These are phyloP conservation scores for Petrolisthes cinctipes DNA, from an alignment of 2,888 invertebrate species.

Conservation along the genomic window DNA sequence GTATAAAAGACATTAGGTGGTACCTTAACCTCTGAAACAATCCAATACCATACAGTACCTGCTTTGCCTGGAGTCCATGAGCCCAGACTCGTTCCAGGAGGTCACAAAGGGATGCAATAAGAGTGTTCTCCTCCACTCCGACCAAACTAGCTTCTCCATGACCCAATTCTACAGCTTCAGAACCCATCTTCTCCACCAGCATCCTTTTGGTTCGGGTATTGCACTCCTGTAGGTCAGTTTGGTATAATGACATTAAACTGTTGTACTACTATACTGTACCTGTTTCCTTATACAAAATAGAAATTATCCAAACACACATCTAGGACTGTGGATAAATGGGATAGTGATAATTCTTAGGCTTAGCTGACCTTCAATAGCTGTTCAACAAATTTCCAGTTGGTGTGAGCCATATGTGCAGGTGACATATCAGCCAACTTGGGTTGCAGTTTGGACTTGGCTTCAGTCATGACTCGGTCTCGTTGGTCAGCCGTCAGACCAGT, in stretches of 20 bases:
- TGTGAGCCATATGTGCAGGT: constrained; percentile 92
- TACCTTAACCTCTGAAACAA: too few relatives aligned
- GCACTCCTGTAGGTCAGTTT: constrained; percentile 77
- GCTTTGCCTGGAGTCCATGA: constrained; percentile 94
- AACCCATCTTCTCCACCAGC: constrained; percentile 98
- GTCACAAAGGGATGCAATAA: constrained; percentile 98
- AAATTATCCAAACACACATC: background rate
- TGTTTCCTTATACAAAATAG: background rate
- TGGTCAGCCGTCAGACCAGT: constrained; percentile 61
- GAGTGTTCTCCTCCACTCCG: constrained; percentile 94
- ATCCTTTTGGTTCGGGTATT: constrained; percentile 97
- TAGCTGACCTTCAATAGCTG: constrained; percentile 87
- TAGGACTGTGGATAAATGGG: background rate
- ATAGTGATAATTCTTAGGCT: too few relatives aligned
- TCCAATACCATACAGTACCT: constrained; percentile 71
- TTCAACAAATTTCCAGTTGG: constrained; percentile 98
- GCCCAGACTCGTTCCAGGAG: constrained; percentile 97
- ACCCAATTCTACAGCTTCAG: constrained; percentile 94
- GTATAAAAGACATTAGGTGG: too few relatives aligned
- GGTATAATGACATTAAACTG: background rate
- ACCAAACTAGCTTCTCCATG: constrained; percentile 82
- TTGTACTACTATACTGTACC: background rate
- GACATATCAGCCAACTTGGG: constrained; percentile 69
- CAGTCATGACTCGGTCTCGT: constrained; percentile 60
- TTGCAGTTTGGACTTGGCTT: constrained; percentile 57